Evolutionary conservation across 1,140 invertebrate species (phyloP), one percentile per base, ranked within the genome.

Genomic region (Ostrea edulis): DNA sequence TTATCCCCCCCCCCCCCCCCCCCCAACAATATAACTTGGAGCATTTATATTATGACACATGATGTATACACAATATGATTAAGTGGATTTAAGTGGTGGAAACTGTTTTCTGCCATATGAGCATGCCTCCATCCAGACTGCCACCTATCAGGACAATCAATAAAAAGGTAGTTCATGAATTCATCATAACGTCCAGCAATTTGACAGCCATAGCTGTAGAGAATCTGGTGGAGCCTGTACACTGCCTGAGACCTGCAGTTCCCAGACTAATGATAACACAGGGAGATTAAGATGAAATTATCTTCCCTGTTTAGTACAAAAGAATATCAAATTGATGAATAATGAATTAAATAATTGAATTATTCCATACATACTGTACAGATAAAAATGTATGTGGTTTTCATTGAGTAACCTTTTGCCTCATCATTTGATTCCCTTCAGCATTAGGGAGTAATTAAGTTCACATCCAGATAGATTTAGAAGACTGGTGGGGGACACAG

Each of bases 81-180:
- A 35, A 77, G 8, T 35, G 25, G 68, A 9, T 29, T 29, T 77
- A 12, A 29, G 14, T 25, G 12, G 29, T 14, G 25, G 29, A 77
- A 3, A 35, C 25, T 77, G 68, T 35, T 14, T 11, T 77, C 29
- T 77, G 68, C 68, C 25, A 77, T 14, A 3, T 12, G 68, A 77
- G 68, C 68, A 77, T 77, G 68, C 25, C 25, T 77, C 25, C 68
- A 22, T 29, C 5, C 22, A 35, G 68, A 25, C 68, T 77, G 68
- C 25, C 68, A 77, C 22, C 14, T 77, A 77, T 77, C 68, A 29
- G 68, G 35, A 9, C 68, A 35, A 77, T 77, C 68, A 25, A 77
- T 77, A 77, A 77, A 77, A 77, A 77, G 68, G 68, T 77, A 77
- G 68, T 77, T 77, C 29, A 77, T 77, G 68, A 77, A 77, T 77